Conservation (phyloP, 1,140 invertebrate genomes). For the Gryon sp. region DNA sequence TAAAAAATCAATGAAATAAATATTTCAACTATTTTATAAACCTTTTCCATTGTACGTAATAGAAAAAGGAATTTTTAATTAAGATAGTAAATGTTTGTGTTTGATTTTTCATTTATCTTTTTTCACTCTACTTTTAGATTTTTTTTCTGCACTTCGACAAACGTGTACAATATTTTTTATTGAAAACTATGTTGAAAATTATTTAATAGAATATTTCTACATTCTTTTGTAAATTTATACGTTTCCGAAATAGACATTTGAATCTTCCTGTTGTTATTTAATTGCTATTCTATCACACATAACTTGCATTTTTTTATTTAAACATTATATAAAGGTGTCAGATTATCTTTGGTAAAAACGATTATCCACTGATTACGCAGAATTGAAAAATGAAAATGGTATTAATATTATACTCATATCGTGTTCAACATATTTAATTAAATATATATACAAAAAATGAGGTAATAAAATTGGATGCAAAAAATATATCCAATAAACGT, state of each 20-base stretch:
- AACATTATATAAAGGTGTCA: too few relatives aligned
- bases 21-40: too few relatives aligned
- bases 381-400: too few relatives aligned
- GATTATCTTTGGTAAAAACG: too few relatives aligned
- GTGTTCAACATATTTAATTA: too few relatives aligned
- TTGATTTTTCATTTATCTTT: slow-evolving; percentile 5
- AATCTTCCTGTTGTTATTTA: not conserved
- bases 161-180: slow-evolving; percentile 17
- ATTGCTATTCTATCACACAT: slow-evolving; percentile 3
- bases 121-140: slow-evolving; percentile 6
- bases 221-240: slow-evolving; percentile 15
- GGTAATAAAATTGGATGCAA: too few relatives aligned
- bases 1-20: too few relatives aligned
- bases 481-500: slow-evolving; percentile 2
- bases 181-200: slow-evolving; percentile 9
- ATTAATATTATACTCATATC: too few relatives aligned
- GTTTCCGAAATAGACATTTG: slow-evolving; percentile 8
- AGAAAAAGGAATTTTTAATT: not conserved
- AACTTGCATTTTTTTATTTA: too few relatives aligned
- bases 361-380: too few relatives aligned
- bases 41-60: too few relatives aligned
- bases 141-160: slow-evolving; percentile 3
- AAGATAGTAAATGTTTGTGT: not conserved
- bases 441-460: too few relatives aligned
- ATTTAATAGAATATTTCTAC: slow-evolving; percentile 19